These are phyloP conservation scores for Piaya cayana DNA, from an alignment of 2,113 vertebrate species.

Conservation along the genomic window DNA sequence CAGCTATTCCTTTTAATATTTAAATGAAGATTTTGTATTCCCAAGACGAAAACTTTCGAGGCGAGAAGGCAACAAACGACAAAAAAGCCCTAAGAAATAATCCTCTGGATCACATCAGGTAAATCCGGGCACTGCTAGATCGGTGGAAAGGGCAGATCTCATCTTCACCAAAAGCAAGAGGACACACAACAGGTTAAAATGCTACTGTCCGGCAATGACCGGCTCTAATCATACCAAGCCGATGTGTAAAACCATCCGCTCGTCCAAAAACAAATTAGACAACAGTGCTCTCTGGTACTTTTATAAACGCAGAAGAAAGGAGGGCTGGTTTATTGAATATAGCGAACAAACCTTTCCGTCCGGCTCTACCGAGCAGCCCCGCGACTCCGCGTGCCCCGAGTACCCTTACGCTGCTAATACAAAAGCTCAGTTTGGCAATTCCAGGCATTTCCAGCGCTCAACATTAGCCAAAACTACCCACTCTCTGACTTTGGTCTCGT, in stretches of 20 bases:
- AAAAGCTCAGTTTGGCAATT: conserved; percentile 71
- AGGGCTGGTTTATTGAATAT: conserved; percentile 51
- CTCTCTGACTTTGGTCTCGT: conserved; percentile 61
- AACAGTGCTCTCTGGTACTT: conserved; percentile 62
- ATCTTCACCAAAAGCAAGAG: conserved; percentile 8
- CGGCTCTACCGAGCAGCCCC: conserved; percentile 43
- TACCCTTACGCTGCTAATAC: conserved; percentile 51
- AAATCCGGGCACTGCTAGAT: background rate
- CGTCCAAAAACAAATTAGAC: conserved; percentile 56
- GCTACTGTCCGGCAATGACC: conserved; percentile 27
- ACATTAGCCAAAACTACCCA: conserved; percentile 70
- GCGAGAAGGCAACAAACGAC: conserved; percentile 16
- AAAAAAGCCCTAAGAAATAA: background rate
- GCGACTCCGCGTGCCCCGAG: conserved; percentile 36
- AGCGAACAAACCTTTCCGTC: conserved; percentile 66
- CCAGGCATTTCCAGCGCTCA: conserved; percentile 63
- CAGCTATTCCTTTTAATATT: conserved; percentile 43
- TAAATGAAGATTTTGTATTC: conserved; percentile 24
- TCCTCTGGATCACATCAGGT: background rate
- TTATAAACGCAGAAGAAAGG: conserved; percentile 50
- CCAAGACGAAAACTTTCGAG: conserved; percentile 27
- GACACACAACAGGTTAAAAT: conserved; percentile 69
- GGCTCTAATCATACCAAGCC: conserved; percentile 53
- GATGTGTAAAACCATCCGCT: conserved; percentile 59
- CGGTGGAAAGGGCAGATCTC: background rate